Conservation (phyloP, 2,797 vertebrate species). For the Lutjanus campechanus region DNA sequence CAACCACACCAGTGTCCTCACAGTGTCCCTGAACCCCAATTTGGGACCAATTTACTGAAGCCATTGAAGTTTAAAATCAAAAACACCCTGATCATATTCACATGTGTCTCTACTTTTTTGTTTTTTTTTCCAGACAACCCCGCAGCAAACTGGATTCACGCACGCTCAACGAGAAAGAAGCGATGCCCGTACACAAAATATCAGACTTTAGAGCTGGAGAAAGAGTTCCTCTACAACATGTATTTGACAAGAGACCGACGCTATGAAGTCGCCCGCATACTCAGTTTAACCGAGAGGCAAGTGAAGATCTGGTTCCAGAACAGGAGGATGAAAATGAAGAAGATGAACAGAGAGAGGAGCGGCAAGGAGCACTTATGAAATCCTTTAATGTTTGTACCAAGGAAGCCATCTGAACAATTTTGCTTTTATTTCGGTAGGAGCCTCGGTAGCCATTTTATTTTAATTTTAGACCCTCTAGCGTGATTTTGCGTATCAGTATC, state of each 20-base stretch:
- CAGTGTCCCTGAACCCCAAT: neutral
- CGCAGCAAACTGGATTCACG: constrained; percentile 99
- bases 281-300: constrained; percentile 98
- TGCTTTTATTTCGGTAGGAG: constrained; percentile 41
- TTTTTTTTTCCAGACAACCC: constrained; percentile 90
- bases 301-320: constrained; percentile 99
- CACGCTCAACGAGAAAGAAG: constrained; percentile 98
- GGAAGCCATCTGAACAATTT: constrained; percentile 58
- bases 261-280: constrained; percentile 97
- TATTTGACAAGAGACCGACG: constrained; percentile 98
- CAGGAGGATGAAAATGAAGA: constrained; percentile 99
- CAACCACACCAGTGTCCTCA: neutral
- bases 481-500: constrained; percentile 24
- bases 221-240: constrained; percentile 99
- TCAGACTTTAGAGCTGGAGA: constrained; percentile 98
- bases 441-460: constrained; percentile 38
- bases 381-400: constrained; percentile 39
- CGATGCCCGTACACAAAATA: constrained; percentile 99
- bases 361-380: constrained; percentile 89
- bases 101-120: neutral
- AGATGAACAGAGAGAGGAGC: constrained; percentile 96
- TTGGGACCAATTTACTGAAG: neutral
- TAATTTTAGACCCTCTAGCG: constrained; percentile 16
- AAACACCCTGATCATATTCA: constrained; percentile 6
- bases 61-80: constrained; percentile 10